Percentiles rank a stretch among this genome's conserved stretches.
These are phyloP conservation scores for Chalcis sispes DNA, from an alignment of 2,888 invertebrate species.

Conservation along the genomic window DNA sequence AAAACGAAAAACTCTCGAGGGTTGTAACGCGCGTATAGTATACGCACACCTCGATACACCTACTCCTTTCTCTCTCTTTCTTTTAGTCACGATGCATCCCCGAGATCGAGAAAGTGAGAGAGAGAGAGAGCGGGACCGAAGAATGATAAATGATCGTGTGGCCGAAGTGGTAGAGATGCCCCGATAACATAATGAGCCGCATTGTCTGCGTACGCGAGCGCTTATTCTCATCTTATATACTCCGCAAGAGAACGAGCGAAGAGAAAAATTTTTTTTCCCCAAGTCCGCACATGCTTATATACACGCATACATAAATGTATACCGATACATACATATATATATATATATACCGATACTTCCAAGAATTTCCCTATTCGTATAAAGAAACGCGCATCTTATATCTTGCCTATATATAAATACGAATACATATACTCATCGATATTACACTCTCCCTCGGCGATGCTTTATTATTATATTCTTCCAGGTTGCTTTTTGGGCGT, in stretches of 20 bases:
- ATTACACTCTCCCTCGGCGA: not conserved
- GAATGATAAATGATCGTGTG: not conserved
- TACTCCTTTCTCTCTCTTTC: constrained; percentile 51
- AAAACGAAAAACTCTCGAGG: constrained; percentile 37
- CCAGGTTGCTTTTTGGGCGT: not conserved
- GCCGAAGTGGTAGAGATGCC: not conserved
- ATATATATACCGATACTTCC: not conserved
- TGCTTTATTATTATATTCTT: not conserved
- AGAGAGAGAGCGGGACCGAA: constrained; percentile 4
- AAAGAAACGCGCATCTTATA: not conserved
- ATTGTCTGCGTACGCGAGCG: not conserved
- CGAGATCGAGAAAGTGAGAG: no score
- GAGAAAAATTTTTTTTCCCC: not conserved
- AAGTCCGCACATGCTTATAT: not conserved
- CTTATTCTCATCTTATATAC: constrained; percentile 34
- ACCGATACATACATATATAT: no score
- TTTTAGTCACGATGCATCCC: not conserved
- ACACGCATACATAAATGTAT: not conserved
- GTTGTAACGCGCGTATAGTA: constrained; percentile 22
- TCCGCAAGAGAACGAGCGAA: not conserved
- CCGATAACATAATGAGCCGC: constrained; percentile 6
- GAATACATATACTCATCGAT: no score
- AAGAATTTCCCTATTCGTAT: not conserved
- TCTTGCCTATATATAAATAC: not conserved
- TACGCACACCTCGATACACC: constrained; percentile 7